A percentile compares a stretch with the other conserved stretches of the same genome.
Evolutionary conservation across 1,140 invertebrate genomes (phyloP).

Genomic region (Lasioglossum albipes): DNA sequence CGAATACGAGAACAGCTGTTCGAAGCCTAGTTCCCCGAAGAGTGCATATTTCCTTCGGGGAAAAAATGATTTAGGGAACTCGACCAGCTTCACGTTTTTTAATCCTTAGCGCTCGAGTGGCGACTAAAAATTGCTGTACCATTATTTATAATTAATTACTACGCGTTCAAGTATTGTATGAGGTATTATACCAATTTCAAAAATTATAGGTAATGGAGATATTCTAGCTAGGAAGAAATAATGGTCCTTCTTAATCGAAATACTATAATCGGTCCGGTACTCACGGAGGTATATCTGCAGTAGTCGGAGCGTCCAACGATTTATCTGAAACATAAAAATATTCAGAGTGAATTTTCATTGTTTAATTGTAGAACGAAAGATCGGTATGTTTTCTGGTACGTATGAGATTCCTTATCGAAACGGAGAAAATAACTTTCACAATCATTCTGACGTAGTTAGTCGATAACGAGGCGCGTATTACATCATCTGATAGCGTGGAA

Average conservation of each 20-base stretch:
- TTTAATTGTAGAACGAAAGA: background rate
- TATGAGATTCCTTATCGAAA: background rate
- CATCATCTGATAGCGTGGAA: background rate
- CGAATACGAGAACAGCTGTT: slow-evolving; percentile 44
- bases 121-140: too few relatives aligned
- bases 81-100: background rate
- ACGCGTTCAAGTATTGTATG: too few relatives aligned
- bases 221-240: too few relatives aligned
- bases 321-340: slow-evolving; percentile 3
- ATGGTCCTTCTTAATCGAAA: background rate
- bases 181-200: too few relatives aligned
- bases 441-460: background rate
- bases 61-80: slow-evolving; percentile 7
- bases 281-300: slow-evolving; percentile 16
- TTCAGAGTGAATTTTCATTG: too few relatives aligned
- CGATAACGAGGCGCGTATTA: background rate
- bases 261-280: slow-evolving; percentile 1
- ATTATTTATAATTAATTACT: too few relatives aligned
- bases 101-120: too few relatives aligned
- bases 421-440: background rate
- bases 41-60: background rate
- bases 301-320: background rate
- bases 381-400: background rate
- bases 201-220: too few relatives aligned
- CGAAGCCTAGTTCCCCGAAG: slow-evolving; percentile 4